Conservation (phyloP, 2,888 invertebrate species). For the Callosobruchus maculatus region DNA sequence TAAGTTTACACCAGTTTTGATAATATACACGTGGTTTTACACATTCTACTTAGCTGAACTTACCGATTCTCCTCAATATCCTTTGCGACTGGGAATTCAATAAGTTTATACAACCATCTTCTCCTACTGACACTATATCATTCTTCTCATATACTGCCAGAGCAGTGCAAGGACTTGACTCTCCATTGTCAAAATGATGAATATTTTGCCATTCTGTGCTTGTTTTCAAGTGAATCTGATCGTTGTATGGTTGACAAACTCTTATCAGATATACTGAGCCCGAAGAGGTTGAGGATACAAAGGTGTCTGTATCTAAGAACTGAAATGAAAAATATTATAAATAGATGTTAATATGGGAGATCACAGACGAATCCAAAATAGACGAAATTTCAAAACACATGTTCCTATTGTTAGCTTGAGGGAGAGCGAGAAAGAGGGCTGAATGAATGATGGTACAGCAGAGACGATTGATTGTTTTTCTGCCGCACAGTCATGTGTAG, state of each 20-base stretch:
- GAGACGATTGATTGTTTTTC: too few species aligned
- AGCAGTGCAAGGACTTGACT: slow-evolving; percentile 69
- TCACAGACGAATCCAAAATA: too few species aligned
- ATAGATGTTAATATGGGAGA: background rate
- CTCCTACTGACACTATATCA: slow-evolving; percentile 78
- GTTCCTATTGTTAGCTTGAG: too few species aligned
- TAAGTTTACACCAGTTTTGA: too few species aligned
- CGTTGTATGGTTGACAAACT: slow-evolving; percentile 58
- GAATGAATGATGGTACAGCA: too few species aligned
- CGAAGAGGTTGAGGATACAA: slow-evolving; percentile 63
- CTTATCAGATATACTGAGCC: slow-evolving; percentile 68
- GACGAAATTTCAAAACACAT: too few species aligned
- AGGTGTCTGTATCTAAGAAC: slow-evolving; percentile 65
- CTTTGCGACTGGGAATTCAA: slow-evolving; percentile 53
- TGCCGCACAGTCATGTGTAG: too few species aligned
- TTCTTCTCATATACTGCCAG: slow-evolving; percentile 67
- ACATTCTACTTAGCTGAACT: slow-evolving; percentile 1
- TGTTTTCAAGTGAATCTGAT: slow-evolving; percentile 56
- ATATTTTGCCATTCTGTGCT: slow-evolving; percentile 62
- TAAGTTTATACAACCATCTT: slow-evolving; percentile 71
- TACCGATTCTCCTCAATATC: slow-evolving; percentile 55
- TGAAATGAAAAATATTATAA: slow-evolving; percentile 36
- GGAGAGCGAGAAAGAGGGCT: too few species aligned
- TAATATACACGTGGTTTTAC: too few species aligned
- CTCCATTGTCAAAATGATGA: slow-evolving; percentile 59